Evolutionary conservation across 2,888 invertebrate species (phyloP).

Genomic region (Hoplodrina blanda): DNA sequence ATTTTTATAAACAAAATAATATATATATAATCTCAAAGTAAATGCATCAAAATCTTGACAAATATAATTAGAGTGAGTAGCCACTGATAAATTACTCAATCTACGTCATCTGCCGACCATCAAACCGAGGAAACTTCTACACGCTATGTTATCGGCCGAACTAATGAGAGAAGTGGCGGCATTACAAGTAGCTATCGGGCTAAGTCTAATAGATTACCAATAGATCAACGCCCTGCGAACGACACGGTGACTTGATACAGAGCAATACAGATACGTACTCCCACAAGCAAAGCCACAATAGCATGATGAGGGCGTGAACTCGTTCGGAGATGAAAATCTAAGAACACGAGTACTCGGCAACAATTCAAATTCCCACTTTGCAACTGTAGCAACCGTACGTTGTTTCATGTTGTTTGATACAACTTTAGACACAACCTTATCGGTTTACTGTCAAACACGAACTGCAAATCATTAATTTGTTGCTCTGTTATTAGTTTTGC

Average conservation of each 20-base stretch:
- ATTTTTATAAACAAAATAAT: neutral
- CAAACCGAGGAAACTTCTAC: conserved; percentile 39
- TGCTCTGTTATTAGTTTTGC: conserved; percentile 24
- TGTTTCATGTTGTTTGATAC: conserved; percentile 31
- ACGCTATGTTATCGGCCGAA: conserved; percentile 46
- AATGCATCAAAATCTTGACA: conserved; percentile 1
- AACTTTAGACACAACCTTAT: conserved; percentile 34
- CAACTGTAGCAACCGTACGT: conserved; percentile 8
- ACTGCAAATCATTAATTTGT: conserved; percentile 39
- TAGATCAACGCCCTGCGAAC: conserved; percentile 58
- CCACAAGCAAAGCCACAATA: conserved; percentile 10
- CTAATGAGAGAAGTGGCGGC: conserved; percentile 61
- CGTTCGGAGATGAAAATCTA: conserved; percentile 18
- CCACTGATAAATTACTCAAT: conserved; percentile 9
- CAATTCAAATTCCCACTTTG: conserved; percentile 36
- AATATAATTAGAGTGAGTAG: conserved; percentile 17
- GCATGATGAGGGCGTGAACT: conserved; percentile 20
- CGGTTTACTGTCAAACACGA: conserved; percentile 33
- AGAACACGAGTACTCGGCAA: conserved; percentile 17
- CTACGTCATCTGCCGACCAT: conserved; percentile 27
- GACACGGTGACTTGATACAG: conserved; percentile 3
- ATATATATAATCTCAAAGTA: neutral
- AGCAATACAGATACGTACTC: conserved; percentile 1
- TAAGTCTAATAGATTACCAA: conserved; percentile 61
- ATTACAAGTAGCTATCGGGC: conserved; percentile 49